Base-by-base conservation (phyloP, 2,113 vertebrate genomes). In the Varanus salvator region DNA sequence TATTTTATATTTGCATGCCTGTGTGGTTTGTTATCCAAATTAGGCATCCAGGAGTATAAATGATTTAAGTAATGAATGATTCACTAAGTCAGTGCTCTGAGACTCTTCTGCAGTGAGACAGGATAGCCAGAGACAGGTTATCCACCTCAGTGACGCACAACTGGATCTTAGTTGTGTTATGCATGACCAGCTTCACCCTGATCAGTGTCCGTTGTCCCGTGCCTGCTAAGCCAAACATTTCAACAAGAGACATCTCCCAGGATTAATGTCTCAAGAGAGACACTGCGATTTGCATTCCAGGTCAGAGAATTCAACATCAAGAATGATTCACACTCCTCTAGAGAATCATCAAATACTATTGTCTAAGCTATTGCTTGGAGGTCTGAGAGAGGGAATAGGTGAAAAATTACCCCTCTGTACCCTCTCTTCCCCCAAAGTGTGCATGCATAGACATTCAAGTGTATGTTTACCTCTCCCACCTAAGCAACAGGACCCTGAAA, bases 271-370 rank as follows among this genome's bases (percentile, higher is more conserved):
- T 54, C 82, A 76, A 15, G 89, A 90, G 90, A 75, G 84, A 69
- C 78, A 0, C 4, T 54, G 44, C 76, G 25, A 15, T 34, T 80
- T 83, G 68, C 86, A 14, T 87, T 94, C 83, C 84, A 64, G 85
- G 85, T 72, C 88, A 72, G 92, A 90, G 86, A 34, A 82, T 93
- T 88, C 87, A 23, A 82, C 5, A 88, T 95, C 94, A 94, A 91
- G 92, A 95, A 95, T 95, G 92, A 93, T 94, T 84, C 3, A 76
- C 27, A 0, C 90, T 92, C 92, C 94, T 93, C 93, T 64, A 64
- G 60, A 64, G 60, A 19, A 64, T 23, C 87, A 77, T 93, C 93
- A 95, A 87, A 38, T 29, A n/a, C 92, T 94, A 87, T 0, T 66
- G n/a, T 6, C 12, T 8, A 78, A 27, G 75, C 89, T 87, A 90